These are phyloP conservation scores for Agapornis roseicollis DNA, from an alignment of 2,113 vertebrate species.

Conservation along the genomic window DNA sequence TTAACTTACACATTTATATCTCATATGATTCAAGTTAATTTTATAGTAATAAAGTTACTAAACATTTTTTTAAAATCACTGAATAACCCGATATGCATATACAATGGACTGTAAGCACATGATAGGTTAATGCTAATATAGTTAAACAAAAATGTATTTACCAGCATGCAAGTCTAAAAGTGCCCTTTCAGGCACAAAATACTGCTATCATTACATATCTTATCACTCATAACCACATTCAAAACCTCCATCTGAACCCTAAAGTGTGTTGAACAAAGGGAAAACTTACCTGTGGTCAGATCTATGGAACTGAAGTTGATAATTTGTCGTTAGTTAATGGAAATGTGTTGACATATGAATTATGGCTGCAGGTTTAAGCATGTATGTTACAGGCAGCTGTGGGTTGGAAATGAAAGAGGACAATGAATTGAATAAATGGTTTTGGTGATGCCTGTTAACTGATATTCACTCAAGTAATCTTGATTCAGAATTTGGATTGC, in stretches of 20 bases:
- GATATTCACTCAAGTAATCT: neutral
- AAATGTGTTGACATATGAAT: conserved; percentile 28
- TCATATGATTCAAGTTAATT: neutral
- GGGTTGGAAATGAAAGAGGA: neutral
- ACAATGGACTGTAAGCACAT: neutral
- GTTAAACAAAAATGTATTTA: neutral
- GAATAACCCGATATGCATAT: neutral
- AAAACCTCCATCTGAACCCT: neutral
- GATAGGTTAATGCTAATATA: neutral
- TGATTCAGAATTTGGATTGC: neutral
- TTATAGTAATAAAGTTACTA: neutral
- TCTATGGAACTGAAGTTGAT: neutral
- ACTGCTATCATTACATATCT: neutral
- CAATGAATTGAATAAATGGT: neutral
- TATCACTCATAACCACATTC: neutral
- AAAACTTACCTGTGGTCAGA: conserved; percentile 4
- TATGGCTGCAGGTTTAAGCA: neutral
- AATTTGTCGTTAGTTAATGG: conserved; percentile 29
- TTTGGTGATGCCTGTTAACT: neutral
- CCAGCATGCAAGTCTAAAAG: neutral
- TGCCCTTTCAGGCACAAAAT: neutral
- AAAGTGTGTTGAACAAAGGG: neutral
- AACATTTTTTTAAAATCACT: neutral
- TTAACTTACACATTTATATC: neutral
- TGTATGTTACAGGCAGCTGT: neutral